Base-by-base conservation (phyloP, 2,888 invertebrate species). In the Ochropleura plecta region DNA sequence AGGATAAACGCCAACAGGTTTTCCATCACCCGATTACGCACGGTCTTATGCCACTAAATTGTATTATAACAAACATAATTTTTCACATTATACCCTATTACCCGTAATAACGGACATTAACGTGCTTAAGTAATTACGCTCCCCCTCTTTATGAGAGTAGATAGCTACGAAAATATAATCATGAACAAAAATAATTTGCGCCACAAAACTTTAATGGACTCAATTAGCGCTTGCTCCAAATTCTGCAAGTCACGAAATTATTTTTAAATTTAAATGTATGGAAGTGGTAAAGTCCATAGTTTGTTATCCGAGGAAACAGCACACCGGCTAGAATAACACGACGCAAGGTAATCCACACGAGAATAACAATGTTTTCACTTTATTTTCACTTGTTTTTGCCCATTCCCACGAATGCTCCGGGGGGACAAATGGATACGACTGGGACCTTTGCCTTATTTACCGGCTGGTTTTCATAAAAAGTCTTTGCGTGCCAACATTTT, bases 301-400 rank as follows among this genome's bases (percentile, higher is more conserved):
- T 92, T 87, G 88, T 90, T 91, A 91, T 90, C 90, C 86, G 81
- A 86, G 76, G 89, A 91, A 91, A 90, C 90, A 89, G 88, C 83
- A 84, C 85, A 84, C 88, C 85, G 89, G 90, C 89, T 91, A 89
- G 86, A 91, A 93, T 91, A 93, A 92, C 91, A 90, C 90, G 89
- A 90, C 90, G 90, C 88, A 90, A 91, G 90, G 93, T 94, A 94
- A 95, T 93, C 93, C 94, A 94, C 94, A 92, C 90, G 92, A 93
- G 93, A 94, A 93, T 93, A 94, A 95, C 93, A 94, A 93, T 93
- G 93, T 95, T 95, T 94, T 93, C 94, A 93, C 93, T 95, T 94
- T 94, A 94, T 95, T 95, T 93, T 92, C 93, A 92, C 92, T 93
- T 93, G 91, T 94, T 95, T 94, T 94, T 94, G 91, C 92, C 92